Conservation (phyloP, 2,113 vertebrate genomes). For the Notothenia coriiceps region DNA sequence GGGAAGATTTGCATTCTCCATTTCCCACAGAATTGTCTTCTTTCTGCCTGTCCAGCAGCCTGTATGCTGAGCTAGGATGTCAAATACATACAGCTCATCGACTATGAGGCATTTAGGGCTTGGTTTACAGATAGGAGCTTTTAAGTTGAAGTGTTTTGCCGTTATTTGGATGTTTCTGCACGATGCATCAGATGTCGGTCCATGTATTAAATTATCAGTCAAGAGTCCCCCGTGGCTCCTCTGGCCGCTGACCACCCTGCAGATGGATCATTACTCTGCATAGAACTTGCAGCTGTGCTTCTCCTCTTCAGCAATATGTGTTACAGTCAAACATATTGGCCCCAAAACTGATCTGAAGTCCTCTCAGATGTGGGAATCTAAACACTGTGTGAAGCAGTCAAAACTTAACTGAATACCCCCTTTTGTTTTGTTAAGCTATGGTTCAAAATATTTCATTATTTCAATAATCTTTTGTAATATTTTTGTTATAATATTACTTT, state of each 20-base stretch:
- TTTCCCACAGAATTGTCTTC: slow-evolving; percentile 36
- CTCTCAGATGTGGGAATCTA: slow-evolving; percentile 21
- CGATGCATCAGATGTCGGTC: slow-evolving; percentile 28
- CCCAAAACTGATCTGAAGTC: slow-evolving; percentile 20
- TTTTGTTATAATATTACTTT: background rate
- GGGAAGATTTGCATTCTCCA: slow-evolving; percentile 54
- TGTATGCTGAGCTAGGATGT: slow-evolving; percentile 4
- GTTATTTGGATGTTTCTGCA: slow-evolving; percentile 17
- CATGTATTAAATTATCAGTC: background rate
- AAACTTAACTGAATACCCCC: background rate
- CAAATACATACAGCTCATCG: slow-evolving; percentile 22
- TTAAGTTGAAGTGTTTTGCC: slow-evolving; percentile 7
- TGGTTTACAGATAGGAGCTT: background rate
- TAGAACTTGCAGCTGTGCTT: slow-evolving; percentile 38
- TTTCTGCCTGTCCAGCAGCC: slow-evolving; percentile 21
- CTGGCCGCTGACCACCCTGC: slow-evolving; percentile 36
- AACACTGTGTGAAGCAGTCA: background rate
- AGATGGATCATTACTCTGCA: slow-evolving; percentile 41
- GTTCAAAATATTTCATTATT: background rate
- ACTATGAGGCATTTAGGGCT: slow-evolving; percentile 7
- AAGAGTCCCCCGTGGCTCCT: slow-evolving; percentile 21
- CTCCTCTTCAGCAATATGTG: slow-evolving; percentile 23
- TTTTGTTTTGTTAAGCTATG: background rate
- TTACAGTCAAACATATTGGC: slow-evolving; percentile 21
- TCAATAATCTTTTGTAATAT: background rate